A percentile compares a stretch with the other conserved stretches of the same genome.
Conservation (phyloP, 2,888 invertebrate species). For the Pinctada fucata region DNA sequence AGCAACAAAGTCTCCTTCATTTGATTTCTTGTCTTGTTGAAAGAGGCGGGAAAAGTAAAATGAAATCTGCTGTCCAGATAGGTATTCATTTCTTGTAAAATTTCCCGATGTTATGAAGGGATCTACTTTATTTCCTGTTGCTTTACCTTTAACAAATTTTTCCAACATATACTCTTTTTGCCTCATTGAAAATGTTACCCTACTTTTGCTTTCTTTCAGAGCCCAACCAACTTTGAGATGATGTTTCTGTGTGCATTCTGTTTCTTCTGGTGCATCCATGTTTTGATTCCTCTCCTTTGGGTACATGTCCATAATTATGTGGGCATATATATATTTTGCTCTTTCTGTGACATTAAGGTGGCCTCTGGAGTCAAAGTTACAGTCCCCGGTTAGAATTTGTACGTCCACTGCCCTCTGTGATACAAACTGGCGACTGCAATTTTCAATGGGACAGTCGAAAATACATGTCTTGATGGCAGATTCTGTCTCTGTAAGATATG, state of each 20-base stretch:
- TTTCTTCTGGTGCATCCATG: background rate
- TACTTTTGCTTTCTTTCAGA: background rate
- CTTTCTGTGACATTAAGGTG: constrained; percentile 1
- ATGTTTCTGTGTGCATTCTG: too few relatives aligned
- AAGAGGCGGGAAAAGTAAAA: background rate
- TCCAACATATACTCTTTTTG: background rate
- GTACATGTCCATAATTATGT: background rate
- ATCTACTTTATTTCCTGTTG: background rate
- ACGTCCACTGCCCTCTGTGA: background rate
- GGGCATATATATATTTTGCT: background rate
- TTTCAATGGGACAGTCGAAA: background rate
- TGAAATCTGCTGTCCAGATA: background rate
- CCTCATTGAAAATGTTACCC: background rate
- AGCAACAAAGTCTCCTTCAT: background rate
- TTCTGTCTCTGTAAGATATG: background rate
- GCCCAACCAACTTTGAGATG: background rate
- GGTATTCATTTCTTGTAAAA: background rate
- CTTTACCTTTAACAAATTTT: background rate
- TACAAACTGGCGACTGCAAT: background rate
- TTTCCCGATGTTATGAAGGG: background rate
- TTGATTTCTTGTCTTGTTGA: background rate
- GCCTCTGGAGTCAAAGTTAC: background rate
- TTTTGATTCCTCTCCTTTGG: background rate
- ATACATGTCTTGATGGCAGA: background rate
- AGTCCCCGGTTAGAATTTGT: background rate